phyloP scores from a whole-genome alignment of 2,888 invertebrate genomes.

The Pandemis cinnamomeana region DNA sequence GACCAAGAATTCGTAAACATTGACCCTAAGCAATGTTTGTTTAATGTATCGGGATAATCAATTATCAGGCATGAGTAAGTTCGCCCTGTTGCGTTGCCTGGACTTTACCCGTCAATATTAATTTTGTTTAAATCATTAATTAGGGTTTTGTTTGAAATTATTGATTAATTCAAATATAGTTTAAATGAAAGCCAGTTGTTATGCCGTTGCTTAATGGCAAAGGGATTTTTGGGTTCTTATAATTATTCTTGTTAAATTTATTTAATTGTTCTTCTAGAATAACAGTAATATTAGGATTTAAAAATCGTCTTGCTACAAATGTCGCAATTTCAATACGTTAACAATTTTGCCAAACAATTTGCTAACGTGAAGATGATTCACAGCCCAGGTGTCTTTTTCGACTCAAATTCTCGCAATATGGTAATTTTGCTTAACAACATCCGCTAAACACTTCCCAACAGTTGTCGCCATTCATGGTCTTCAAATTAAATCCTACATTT shows the following conservation, averaged over 20 bases:
- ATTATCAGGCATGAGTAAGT: conserved; percentile 36
- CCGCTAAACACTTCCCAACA: background rate
- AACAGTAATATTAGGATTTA: too few relatives aligned
- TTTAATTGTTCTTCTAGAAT: too few relatives aligned
- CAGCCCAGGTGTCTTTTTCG: conserved; percentile 13
- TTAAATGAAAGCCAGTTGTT: too few relatives aligned
- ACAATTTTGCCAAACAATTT: background rate
- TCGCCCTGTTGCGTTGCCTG: conserved; percentile 11
- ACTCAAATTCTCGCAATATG: conserved; percentile 16
- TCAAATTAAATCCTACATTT: too few relatives aligned
- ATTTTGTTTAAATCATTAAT: conserved; percentile 22
- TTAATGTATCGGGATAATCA: conserved; percentile 39
- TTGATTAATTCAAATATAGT: too few relatives aligned
- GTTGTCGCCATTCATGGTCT: background rate
- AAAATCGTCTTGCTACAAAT: too few relatives aligned
- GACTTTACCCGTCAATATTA: conserved; percentile 5
- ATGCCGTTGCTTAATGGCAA: too few relatives aligned
- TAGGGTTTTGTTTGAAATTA: too few relatives aligned
- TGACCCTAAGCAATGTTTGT: conserved; percentile 28
- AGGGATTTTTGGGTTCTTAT: too few relatives aligned
- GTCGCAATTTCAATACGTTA: too few relatives aligned
- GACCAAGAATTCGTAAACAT: conserved; percentile 29
- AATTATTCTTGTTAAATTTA: too few relatives aligned
- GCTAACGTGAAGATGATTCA: conserved; percentile 7
- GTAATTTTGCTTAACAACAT: background rate